Evolutionary conservation across 2,888 invertebrate species (phyloP).

Genomic region (Eurytoma adleriae): DNA sequence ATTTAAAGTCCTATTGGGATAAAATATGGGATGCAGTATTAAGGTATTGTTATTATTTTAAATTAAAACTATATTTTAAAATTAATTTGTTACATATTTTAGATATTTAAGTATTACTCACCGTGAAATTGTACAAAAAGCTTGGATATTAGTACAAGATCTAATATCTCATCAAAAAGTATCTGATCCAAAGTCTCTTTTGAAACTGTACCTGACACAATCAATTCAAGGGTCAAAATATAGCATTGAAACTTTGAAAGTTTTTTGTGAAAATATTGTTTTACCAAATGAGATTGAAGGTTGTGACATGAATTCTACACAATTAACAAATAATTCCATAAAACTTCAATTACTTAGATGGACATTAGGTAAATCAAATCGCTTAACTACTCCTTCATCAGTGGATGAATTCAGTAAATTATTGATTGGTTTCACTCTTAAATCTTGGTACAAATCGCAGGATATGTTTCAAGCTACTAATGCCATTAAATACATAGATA

Average conservation of each 20-base stretch:
- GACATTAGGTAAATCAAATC: conserved; percentile 63
- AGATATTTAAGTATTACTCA: conserved; percentile 77
- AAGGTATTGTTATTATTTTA: conserved; percentile 67
- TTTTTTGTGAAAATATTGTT: conserved; percentile 69
- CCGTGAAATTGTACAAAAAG: conserved; percentile 69
- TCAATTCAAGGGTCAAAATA: conserved; percentile 71
- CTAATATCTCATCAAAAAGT: conserved; percentile 71
- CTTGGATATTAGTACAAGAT: conserved; percentile 75
- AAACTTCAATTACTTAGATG: conserved; percentile 66
- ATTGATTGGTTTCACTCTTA: conserved; percentile 64
- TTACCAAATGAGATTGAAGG: conserved; percentile 65
- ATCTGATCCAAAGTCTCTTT: conserved; percentile 69
- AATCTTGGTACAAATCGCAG: conserved; percentile 59
- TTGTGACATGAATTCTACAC: conserved; percentile 58
- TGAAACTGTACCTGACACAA: conserved; percentile 74
- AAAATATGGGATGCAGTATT: conserved; percentile 74
- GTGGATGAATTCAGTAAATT: conserved; percentile 65
- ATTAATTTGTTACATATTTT: conserved; percentile 58
- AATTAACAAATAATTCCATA: conserved; percentile 60
- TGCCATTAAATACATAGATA: conserved; percentile 35
- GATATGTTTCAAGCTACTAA: neutral
- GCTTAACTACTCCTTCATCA: conserved; percentile 57
- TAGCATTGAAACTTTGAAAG: conserved; percentile 73
- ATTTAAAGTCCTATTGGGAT: conserved; percentile 68
- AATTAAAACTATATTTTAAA: neutral